Conservation (phyloP, 2,797 vertebrate genomes). For the Pteropus rufus region DNA sequence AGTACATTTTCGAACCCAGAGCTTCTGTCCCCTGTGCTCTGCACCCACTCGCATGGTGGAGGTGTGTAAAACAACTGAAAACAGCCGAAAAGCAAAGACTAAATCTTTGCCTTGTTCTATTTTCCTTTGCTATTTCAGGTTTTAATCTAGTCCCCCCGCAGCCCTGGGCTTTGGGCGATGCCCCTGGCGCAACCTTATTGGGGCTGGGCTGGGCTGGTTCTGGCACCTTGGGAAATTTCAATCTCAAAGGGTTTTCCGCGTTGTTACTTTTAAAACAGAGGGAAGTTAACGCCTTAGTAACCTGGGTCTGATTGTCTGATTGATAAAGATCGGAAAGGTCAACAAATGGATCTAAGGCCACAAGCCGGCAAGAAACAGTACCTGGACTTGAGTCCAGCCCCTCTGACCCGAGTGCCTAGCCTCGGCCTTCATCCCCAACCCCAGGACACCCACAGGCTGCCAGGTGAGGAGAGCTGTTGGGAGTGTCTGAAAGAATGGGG, state of each 20-base stretch:
- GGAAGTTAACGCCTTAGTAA: not conserved
- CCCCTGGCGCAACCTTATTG: no score
- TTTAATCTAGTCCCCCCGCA: not conserved
- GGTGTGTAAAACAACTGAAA: not conserved
- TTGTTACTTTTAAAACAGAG: not conserved
- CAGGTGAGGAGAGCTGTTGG: no score
- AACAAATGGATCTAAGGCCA: no score
- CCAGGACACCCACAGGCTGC: no score
- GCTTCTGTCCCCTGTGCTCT: not conserved
- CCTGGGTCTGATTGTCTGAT: not conserved
- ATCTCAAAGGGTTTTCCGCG: not conserved
- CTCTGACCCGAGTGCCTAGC: no score
- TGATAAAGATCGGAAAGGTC: no score
- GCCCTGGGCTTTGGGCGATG: not conserved
- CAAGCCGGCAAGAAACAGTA: no score
- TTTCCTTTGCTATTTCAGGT: not conserved
- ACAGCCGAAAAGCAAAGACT: not conserved
- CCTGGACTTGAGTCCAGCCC: no score
- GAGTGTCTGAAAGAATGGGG: not conserved
- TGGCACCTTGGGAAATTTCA: not conserved
- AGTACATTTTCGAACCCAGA: fast-evolving
- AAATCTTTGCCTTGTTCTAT: not conserved
- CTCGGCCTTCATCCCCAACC: no score
- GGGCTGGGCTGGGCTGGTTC: not conserved
- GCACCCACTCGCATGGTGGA: not conserved